A percentile compares a stretch with the other conserved stretches of the same genome.
Evolutionary conservation across 2,113 vertebrate genomes (phyloP).

Genomic region (Tylochromis polylepis): DNA sequence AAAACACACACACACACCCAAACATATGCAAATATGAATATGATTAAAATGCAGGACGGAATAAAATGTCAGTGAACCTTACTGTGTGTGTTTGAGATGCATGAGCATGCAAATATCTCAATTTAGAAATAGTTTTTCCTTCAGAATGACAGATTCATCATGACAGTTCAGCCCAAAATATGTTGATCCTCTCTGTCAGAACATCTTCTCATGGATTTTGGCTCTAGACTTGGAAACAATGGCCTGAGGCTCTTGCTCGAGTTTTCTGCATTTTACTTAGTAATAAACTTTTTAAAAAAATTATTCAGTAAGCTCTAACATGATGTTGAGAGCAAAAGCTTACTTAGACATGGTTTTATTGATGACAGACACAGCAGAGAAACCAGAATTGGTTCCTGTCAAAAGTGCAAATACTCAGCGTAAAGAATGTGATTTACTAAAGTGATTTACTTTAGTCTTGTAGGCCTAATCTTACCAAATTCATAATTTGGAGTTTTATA

Average conservation of each 20-base stretch:
- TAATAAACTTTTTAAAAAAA: neutral
- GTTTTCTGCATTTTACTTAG: neutral
- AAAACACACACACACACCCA: slow-evolving; percentile 23
- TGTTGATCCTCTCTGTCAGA: slow-evolving; percentile 38
- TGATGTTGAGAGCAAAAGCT: neutral
- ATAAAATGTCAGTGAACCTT: slow-evolving; percentile 28
- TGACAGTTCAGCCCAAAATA: slow-evolving; percentile 34
- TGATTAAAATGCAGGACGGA: slow-evolving; percentile 9
- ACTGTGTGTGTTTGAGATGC: neutral
- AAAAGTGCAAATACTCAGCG: neutral
- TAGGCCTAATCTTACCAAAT: neutral
- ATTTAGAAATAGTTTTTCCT: slow-evolving; percentile 6
- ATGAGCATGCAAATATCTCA: slow-evolving; percentile 8
- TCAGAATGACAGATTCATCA: slow-evolving; percentile 22
- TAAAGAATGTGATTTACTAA: neutral
- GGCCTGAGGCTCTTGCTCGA: neutral
- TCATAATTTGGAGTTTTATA: neutral
- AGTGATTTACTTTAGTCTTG: neutral
- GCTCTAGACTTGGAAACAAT: slow-evolving; percentile 9
- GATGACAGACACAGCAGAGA: neutral
- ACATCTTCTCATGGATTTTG: slow-evolving; percentile 17
- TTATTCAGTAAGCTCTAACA: neutral
- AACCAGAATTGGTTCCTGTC: neutral
- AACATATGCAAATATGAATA: slow-evolving; percentile 24
- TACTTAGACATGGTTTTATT: neutral